A percentile compares a stretch with the other conserved stretches of the same genome.
phyloP scores from a whole-genome alignment of 1,140 invertebrate species.

The Augochlora pura region DNA sequence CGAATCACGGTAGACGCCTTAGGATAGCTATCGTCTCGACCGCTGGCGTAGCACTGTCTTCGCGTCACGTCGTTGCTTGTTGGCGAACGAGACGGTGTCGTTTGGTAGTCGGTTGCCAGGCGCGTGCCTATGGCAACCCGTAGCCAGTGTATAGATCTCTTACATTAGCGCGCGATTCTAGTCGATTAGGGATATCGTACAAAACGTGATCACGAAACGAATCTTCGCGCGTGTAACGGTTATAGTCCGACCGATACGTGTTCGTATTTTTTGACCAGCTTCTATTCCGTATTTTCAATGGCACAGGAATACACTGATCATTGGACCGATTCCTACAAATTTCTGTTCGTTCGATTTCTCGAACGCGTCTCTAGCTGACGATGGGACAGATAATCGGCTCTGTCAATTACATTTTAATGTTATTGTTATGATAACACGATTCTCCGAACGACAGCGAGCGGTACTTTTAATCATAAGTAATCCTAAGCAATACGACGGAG shows the following conservation, averaged over 20 bases:
- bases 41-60: constrained; percentile 11
- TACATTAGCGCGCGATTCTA: not conserved
- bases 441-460: too few species aligned
- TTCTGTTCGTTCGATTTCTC: not conserved
- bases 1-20: too few species aligned
- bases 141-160: constrained; percentile 17
- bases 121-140: constrained; percentile 44
- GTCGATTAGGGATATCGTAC: not conserved
- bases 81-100: constrained; percentile 2
- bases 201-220: not conserved
- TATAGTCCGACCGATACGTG: not conserved
- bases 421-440: not conserved
- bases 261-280: not conserved
- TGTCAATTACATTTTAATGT: not conserved
- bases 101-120: constrained; percentile 43
- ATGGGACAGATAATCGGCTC: not conserved
- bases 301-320: too few species aligned
- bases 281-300: not conserved
- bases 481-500: not conserved
- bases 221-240: not conserved
- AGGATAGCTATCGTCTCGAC: constrained; percentile 11
- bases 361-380: not conserved
- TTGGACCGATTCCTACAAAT: too few species aligned
- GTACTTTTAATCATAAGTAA: not conserved
- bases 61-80: not conserved